Evolutionary conservation across 2,888 invertebrate species (phyloP).

Genomic region (Tiphia femorata): DNA sequence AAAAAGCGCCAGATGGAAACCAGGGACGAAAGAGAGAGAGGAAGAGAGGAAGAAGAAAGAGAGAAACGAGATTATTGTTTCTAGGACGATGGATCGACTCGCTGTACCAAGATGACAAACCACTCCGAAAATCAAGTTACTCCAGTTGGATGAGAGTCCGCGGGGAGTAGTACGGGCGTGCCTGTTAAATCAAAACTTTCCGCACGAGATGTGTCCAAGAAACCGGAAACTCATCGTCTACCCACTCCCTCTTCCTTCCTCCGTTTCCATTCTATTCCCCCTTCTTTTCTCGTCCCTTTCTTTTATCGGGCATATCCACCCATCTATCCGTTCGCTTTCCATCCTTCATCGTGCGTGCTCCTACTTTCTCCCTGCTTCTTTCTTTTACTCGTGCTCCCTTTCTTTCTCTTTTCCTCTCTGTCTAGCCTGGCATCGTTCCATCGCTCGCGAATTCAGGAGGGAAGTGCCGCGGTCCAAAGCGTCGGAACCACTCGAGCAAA

Average conservation of each 20-base stretch:
- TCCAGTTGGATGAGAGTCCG: slow-evolving; percentile 6
- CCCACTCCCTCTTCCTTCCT: slow-evolving; percentile 3
- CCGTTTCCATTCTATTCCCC: slow-evolving; percentile 4
- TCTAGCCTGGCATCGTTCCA: too few relatives aligned
- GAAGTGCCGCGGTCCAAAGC: too few relatives aligned
- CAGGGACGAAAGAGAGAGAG: not conserved
- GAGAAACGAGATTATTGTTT: slow-evolving; percentile 21
- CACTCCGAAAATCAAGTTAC: slow-evolving; percentile 37
- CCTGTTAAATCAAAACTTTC: slow-evolving; percentile 49
- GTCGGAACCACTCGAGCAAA: too few relatives aligned
- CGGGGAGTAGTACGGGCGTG: slow-evolving; percentile 12
- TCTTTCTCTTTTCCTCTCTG: not conserved
- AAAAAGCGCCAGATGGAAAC: too few relatives aligned
- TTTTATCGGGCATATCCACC: not conserved
- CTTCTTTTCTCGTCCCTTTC: slow-evolving; percentile 6
- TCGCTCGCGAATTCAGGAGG: too few relatives aligned
- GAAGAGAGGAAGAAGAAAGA: not conserved
- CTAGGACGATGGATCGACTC: slow-evolving; percentile 17
- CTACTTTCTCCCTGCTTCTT: not conserved
- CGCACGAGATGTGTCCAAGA: slow-evolving; percentile 43
- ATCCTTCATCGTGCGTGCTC: too few relatives aligned
- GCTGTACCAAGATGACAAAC: slow-evolving; percentile 29
- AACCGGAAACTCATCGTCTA: slow-evolving; percentile 35
- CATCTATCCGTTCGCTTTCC: too few relatives aligned
- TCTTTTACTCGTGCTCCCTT: not conserved